Conservation (phyloP, 1,140 invertebrate genomes). For the Tribolium madens region DNA sequence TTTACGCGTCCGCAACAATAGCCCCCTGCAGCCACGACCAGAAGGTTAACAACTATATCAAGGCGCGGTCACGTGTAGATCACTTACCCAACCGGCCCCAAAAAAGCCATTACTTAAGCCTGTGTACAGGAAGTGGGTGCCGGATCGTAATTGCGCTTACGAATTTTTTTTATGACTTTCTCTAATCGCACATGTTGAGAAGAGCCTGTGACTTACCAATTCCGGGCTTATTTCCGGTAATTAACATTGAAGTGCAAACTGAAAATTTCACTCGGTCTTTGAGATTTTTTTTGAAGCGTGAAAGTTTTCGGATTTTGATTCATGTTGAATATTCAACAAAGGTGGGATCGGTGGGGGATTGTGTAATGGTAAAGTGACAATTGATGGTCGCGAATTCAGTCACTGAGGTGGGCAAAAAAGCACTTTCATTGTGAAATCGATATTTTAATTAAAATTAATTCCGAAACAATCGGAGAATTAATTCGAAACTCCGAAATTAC, state of each 20-base stretch:
- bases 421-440: background rate
- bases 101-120: background rate
- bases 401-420: background rate
- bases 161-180: conserved; percentile 6
- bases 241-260: background rate
- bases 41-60: conserved; percentile 23
- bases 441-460: background rate
- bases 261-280: background rate
- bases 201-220: background rate
- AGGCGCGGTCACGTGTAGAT: conserved; percentile 1
- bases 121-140: background rate
- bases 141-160: conserved; percentile 3
- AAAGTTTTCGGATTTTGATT: conserved; percentile 18
- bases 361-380: background rate
- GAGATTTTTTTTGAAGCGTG: conserved; percentile 2
- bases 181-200: background rate
- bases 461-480: background rate
- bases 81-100: background rate
- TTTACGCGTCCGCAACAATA: background rate
- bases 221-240: conserved; percentile 3
- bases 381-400: background rate
- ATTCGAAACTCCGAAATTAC: background rate
- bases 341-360: background rate
- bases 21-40: conserved; percentile 3
- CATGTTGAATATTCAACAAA: conserved; percentile 17